Evolutionary conservation across 2,888 invertebrate species (phyloP), one percentile per base, ranked within the genome.

Genomic region (Anorthoa munda): DNA sequence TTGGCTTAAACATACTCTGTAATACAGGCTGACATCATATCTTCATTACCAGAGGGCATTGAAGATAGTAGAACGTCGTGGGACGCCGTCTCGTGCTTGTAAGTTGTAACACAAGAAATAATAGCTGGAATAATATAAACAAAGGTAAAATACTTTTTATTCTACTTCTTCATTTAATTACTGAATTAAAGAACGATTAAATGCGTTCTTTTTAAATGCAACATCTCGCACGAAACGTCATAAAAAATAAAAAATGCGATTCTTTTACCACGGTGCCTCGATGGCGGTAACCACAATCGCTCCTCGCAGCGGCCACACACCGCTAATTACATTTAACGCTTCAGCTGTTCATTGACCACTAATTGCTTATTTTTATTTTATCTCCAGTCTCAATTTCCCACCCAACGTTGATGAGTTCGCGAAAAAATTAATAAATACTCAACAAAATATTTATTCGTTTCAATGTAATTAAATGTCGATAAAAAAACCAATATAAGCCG

Each of bases 241-340:
- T 50, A 48, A 39, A 58, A 68, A 73, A 55, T 55, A 63, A 56
- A 73, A 66, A 48, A 48, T 39, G 46, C 56, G 18, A 53, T 79
- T 66, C n/a, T 64, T 70, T 56, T 11, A 11, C 65, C 70, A 26
- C 50, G 39, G 46, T 48, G 18, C 61, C 55, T 67, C 72, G 23
- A 58, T 71, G 55, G 56, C 46, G 12, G 21, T 4, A 23, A 83
- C 86, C 87, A 79, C 86, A 70, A 75, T 76, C 75, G 83, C 78
- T 81, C 79, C 66, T 86, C 79, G 77, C 81, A 67, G 61, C 31
- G 26, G 80, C 86, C 86, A 80, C 85, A 84, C 77, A 76, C 77
- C 85, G 82, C 87, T 90, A 89, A 90, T 90, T 90, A 89, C 87
- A 79, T 79, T 82, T 84, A 71, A 77, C 83, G 83, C 81, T 74